Percentiles rank a stretch among this genome's conserved stretches.
phyloP scores from a whole-genome alignment of 2,888 invertebrate species.

The Myopa testacea region DNA sequence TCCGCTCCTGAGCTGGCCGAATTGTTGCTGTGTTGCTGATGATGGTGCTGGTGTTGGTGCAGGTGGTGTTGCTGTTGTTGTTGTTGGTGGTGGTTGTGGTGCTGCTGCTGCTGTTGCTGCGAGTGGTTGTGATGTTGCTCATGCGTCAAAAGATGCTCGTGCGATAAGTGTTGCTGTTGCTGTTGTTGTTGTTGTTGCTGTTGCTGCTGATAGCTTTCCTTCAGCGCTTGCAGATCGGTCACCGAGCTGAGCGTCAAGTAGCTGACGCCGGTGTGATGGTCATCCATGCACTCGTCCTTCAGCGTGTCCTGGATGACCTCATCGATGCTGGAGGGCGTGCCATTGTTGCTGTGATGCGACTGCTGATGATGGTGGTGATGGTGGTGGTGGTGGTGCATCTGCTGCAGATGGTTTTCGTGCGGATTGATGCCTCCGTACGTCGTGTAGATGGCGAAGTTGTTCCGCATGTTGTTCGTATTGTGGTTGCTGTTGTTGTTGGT shows the following conservation, averaged over 20 bases:
- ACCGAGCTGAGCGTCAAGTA: slow-evolving; percentile 65
- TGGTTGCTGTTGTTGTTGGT: slow-evolving; percentile 33
- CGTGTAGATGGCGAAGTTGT: slow-evolving; percentile 56
- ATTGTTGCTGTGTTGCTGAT: slow-evolving; percentile 56
- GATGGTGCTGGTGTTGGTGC: slow-evolving; percentile 45
- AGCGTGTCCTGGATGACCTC: slow-evolving; percentile 68
- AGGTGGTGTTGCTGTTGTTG: slow-evolving; percentile 46
- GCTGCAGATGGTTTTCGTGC: slow-evolving; percentile 54
- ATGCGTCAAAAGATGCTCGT: slow-evolving; percentile 17
- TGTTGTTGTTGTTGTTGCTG: slow-evolving; percentile 42
- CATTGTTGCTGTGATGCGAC: slow-evolving; percentile 42
- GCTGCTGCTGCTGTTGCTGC: slow-evolving; percentile 47
- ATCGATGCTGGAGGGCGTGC: slow-evolving; percentile 60
- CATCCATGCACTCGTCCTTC: slow-evolving; percentile 67
- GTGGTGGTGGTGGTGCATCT: slow-evolving; percentile 47
- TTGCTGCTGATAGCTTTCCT: slow-evolving; percentile 56
- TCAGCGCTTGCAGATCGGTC: slow-evolving; percentile 60
- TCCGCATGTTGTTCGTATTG: slow-evolving; percentile 57
- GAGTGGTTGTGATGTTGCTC: slow-evolving; percentile 51
- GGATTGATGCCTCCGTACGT: slow-evolving; percentile 49
- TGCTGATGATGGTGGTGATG: slow-evolving; percentile 48
- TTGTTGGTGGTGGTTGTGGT: slow-evolving; percentile 45
- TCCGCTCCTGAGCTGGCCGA: slow-evolving; percentile 65
- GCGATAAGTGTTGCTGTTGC: slow-evolving; percentile 32
- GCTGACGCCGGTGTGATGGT: slow-evolving; percentile 59